Evolutionary conservation across 2,888 invertebrate genomes (phyloP).

Genomic region (Andrena chrysosceles): DNA sequence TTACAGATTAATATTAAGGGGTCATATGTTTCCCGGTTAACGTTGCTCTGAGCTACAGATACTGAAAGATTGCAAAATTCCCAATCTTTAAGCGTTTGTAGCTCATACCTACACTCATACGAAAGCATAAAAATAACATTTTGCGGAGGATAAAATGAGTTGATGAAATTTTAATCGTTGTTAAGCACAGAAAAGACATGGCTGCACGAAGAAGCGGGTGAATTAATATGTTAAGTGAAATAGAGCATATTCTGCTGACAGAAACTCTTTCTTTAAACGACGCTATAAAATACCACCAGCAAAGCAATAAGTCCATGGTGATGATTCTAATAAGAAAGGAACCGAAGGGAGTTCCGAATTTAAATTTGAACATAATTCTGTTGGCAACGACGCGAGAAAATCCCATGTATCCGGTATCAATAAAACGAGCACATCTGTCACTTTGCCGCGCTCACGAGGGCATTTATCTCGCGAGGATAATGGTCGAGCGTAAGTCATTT

Average conservation of each 20-base stretch:
- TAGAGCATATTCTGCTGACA: background rate
- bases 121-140: no score
- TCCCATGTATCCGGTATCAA: conserved; percentile 51
- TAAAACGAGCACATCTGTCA: conserved; percentile 45
- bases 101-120: no score
- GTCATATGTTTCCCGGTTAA: no score
- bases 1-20: no score
- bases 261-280: background rate
- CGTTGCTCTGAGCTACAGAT: no score
- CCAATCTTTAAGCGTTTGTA: no score
- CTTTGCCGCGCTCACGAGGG: conserved; percentile 10
- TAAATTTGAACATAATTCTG: conserved; percentile 44
- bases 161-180: no score
- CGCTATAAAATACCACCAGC: conserved; percentile 23
- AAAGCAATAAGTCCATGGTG: conserved; percentile 37
- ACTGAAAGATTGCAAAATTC: no score
- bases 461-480: conserved; percentile 42
- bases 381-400: conserved; percentile 44
- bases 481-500: conserved; percentile 50
- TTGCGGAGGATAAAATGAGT: no score
- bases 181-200: no score
- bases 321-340: conserved; percentile 40
- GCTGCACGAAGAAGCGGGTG: no score
- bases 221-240: no score
- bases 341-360: conserved; percentile 38